These are phyloP conservation scores for Fistularia commersonii DNA, from an alignment of 2,797 vertebrate genomes.

Conservation along the genomic window DNA sequence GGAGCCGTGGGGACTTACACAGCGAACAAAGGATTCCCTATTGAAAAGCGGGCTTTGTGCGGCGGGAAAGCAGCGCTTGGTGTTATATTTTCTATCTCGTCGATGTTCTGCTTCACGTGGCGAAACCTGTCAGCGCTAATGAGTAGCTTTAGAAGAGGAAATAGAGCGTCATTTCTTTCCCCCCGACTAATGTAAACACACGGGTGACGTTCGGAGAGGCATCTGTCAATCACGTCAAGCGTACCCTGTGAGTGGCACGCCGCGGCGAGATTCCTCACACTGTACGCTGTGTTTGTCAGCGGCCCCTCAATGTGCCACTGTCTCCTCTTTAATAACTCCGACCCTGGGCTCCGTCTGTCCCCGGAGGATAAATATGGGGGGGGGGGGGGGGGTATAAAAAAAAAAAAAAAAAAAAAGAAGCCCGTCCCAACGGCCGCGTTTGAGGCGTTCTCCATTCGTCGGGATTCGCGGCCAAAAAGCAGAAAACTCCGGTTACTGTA, in stretches of 20 bases:
- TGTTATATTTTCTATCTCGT: conserved; percentile 48
- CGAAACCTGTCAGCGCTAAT: conserved; percentile 65
- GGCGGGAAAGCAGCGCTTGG: conserved; percentile 56
- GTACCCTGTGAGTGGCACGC: conserved; percentile 17
- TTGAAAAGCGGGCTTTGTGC: conserved; percentile 59
- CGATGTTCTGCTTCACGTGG: conserved; percentile 68
- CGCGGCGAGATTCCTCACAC: conserved; percentile 36
- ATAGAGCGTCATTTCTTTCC: conserved; percentile 61
- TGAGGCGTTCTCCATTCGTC: conserved; percentile 35
- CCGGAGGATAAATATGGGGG: conserved; percentile 45
- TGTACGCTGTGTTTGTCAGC: conserved; percentile 15
- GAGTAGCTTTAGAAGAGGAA: conserved; percentile 61
- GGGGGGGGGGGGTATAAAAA: too few species aligned
- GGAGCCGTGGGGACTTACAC: conserved; percentile 58
- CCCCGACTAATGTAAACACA: conserved; percentile 27
- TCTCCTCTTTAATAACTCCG: conserved; percentile 48
- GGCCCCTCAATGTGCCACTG: conserved; percentile 29
- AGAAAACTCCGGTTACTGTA: conserved; percentile 56
- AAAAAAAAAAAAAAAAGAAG: too few species aligned
- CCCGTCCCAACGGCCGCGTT: conserved; percentile 56
- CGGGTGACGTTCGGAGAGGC: conserved; percentile 20
- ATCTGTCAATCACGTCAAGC: conserved; percentile 36
- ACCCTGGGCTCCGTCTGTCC: conserved; percentile 53
- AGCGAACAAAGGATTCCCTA: conserved; percentile 64
- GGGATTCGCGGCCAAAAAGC: conserved; percentile 45